Conservation (phyloP, 2,888 invertebrate species). For the Chrysotoxum bicinctum region DNA sequence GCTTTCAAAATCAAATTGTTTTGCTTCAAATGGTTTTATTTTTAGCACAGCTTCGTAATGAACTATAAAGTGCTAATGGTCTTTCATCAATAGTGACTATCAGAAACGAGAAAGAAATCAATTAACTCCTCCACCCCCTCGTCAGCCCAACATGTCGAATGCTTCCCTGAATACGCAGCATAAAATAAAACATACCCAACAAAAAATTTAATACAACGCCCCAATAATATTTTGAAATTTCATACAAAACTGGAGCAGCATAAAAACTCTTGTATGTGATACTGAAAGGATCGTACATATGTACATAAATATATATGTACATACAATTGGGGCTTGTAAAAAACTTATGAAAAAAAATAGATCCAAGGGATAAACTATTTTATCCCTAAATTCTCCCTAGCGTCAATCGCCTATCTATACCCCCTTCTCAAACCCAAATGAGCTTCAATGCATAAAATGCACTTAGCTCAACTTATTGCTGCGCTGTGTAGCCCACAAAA, state of each 20-base stretch:
- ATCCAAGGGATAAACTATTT: conserved; percentile 59
- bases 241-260: conserved; percentile 31
- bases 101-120: conserved; percentile 24
- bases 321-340: background rate
- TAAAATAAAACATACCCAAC: background rate
- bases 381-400: conserved; percentile 58
- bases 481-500: conserved; percentile 46
- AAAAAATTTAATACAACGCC: conserved; percentile 24
- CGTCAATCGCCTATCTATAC: conserved; percentile 2
- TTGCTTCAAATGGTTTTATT: background rate
- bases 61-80: conserved; percentile 12
- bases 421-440: background rate
- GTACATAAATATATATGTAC: background rate
- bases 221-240: background rate
- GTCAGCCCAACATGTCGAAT: too few relatives aligned
- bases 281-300: background rate
- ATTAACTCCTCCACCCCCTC: conserved; percentile 12
- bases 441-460: conserved; percentile 55
- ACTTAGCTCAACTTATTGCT: conserved; percentile 69
- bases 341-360: background rate
- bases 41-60: background rate
- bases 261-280: conserved; percentile 23
- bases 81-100: conserved; percentile 14
- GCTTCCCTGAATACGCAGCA: background rate
- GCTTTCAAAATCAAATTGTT: background rate